These are phyloP conservation scores for Cossypha heuglini DNA, from an alignment of 2,797 vertebrate species.

Conservation along the genomic window DNA sequence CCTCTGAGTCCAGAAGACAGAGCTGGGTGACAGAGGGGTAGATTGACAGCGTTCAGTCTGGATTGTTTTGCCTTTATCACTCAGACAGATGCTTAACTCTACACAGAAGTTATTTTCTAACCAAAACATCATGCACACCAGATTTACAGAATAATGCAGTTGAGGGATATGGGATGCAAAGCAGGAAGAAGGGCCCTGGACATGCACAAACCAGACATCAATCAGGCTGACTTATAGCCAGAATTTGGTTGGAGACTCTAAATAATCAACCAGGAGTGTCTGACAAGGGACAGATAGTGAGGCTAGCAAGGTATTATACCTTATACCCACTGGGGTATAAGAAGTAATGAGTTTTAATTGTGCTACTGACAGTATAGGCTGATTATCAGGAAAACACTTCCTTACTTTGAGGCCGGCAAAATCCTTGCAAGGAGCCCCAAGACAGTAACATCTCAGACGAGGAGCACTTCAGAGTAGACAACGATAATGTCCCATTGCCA, in stretches of 20 bases:
- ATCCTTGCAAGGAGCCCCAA: not conserved
- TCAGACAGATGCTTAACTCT: not conserved
- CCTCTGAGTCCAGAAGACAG: not conserved
- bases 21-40: not conserved
- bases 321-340: not conserved
- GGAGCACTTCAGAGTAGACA: not conserved
- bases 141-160: not conserved
- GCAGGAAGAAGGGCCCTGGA: not conserved
- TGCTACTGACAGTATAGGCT: not conserved
- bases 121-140: not conserved
- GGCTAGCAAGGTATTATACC: not conserved
- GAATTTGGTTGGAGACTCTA: not conserved
- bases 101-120: not conserved
- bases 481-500: not conserved
- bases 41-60: not conserved
- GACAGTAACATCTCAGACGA: accelerated
- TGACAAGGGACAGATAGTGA: not conserved
- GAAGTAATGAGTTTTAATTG: slow-evolving; percentile 17
- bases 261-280: not conserved
- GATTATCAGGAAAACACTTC: not conserved
- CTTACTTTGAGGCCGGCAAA: not conserved
- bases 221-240: not conserved
- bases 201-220: not conserved
- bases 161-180: not conserved
- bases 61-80: not conserved